phyloP scores from a whole-genome alignment of 2,888 invertebrate species.

The Steinernema hermaphroditum region DNA sequence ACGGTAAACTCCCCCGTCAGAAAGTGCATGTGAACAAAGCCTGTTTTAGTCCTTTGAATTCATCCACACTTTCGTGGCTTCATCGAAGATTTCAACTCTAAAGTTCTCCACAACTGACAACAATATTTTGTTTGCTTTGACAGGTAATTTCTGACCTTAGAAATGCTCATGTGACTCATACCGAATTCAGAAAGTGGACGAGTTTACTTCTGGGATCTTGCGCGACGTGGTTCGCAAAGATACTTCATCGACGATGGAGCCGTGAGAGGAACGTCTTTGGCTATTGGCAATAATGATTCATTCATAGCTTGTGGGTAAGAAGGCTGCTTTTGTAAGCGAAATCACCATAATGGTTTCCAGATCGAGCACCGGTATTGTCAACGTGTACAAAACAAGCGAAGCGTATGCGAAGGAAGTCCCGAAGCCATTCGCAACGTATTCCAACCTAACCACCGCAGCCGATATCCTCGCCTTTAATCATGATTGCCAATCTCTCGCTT shows the following conservation, averaged over 20 bases:
- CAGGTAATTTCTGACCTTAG: slow-evolving; percentile 33
- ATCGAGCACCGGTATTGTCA: slow-evolving; percentile 49
- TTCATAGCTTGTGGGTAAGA: slow-evolving; percentile 46
- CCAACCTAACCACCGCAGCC: slow-evolving; percentile 44
- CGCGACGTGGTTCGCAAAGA: slow-evolving; percentile 21
- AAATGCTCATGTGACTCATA: neutral
- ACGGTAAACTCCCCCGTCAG: neutral
- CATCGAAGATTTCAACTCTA: slow-evolving; percentile 38
- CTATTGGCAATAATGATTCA: slow-evolving; percentile 41
- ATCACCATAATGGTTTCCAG: neutral
- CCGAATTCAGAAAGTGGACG: slow-evolving; percentile 34
- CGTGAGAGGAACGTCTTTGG: slow-evolving; percentile 38
- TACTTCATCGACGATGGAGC: slow-evolving; percentile 43
- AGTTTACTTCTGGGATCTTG: slow-evolving; percentile 43
- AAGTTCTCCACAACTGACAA: slow-evolving; percentile 44
- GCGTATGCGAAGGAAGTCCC: neutral
- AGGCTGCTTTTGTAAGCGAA: neutral
- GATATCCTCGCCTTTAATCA: slow-evolving; percentile 41
- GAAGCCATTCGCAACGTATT: slow-evolving; percentile 41
- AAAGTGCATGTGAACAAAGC: slow-evolving; percentile 33
- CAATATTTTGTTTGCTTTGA: slow-evolving; percentile 40
- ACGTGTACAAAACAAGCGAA: slow-evolving; percentile 41
- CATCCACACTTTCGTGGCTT: slow-evolving; percentile 46
- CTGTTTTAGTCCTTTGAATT: slow-evolving; percentile 37
- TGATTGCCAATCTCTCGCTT: slow-evolving; percentile 42